phyloP scores from a whole-genome alignment of 1,140 invertebrate species.

The Mactra quadrangularis region DNA sequence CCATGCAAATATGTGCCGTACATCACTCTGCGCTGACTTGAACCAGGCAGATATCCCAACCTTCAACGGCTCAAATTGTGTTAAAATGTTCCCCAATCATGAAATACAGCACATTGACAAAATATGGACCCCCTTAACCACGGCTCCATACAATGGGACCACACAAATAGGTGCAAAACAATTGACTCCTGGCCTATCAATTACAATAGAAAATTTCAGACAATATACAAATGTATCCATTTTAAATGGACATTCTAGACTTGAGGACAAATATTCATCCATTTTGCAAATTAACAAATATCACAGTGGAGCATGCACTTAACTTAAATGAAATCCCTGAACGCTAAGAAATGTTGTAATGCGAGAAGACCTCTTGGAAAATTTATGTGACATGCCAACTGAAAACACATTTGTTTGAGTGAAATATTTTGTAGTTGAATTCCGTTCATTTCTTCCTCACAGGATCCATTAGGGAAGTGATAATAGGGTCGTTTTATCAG shows the following conservation, averaged over 20 bases:
- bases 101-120: constrained; percentile 10
- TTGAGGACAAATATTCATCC: constrained; percentile 30
- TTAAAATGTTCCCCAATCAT: constrained; percentile 19
- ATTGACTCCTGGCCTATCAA: constrained; percentile 21
- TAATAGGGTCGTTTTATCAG: constrained; percentile 55
- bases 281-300: constrained; percentile 45
- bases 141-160: constrained; percentile 11
- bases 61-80: constrained; percentile 39
- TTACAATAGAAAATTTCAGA: not conserved
- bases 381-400: constrained; percentile 53
- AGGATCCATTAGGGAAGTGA: constrained; percentile 16
- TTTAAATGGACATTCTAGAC: constrained; percentile 43
- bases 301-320: constrained; percentile 28
- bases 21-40: constrained; percentile 18
- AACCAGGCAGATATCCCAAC: constrained; percentile 37
- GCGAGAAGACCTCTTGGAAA: constrained; percentile 25
- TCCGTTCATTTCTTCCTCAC: constrained; percentile 30
- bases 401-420: constrained; percentile 58
- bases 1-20: constrained; percentile 32
- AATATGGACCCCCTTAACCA: constrained; percentile 13
- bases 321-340: constrained; percentile 39
- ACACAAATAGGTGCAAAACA: constrained; percentile 52
- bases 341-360: constrained; percentile 20
- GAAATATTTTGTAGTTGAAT: constrained; percentile 28
- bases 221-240: constrained; percentile 18